Conservation (phyloP, 2,113 vertebrate species). For the Boleophthalmus pectinirostris region DNA sequence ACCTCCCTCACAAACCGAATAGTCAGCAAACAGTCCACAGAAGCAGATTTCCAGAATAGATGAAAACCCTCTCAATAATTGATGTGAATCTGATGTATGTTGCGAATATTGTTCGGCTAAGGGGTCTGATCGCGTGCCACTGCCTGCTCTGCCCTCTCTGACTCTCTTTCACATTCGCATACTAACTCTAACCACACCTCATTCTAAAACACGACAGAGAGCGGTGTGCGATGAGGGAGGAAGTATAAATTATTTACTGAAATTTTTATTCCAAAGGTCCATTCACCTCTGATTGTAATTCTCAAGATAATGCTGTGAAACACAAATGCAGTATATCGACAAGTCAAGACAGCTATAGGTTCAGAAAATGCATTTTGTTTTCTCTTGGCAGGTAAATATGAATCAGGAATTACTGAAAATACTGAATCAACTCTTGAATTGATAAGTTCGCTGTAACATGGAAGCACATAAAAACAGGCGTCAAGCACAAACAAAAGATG, state of each 20-base stretch:
- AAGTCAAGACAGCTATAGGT: constrained; percentile 37
- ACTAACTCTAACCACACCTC: constrained; percentile 63
- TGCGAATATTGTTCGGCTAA: constrained; percentile 71
- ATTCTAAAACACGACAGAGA: constrained; percentile 59
- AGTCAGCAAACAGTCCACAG: constrained; percentile 31
- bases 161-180: constrained; percentile 47
- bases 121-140: constrained; percentile 68
- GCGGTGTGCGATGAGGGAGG: constrained; percentile 50
- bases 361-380: constrained; percentile 28
- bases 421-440: constrained; percentile 39
- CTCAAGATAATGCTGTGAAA: constrained; percentile 35
- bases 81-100: constrained; percentile 73
- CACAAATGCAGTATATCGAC: constrained; percentile 21
- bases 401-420: constrained; percentile 27
- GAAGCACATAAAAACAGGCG: constrained; percentile 45
- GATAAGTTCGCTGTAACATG: constrained; percentile 19
- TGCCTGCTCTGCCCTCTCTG: constrained; percentile 47
- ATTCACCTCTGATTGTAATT: constrained; percentile 58
- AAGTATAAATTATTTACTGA: constrained; percentile 72
- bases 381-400: constrained; percentile 10
- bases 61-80: constrained; percentile 71
- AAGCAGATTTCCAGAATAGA: constrained; percentile 66
- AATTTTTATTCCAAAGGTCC: constrained; percentile 72
- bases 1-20: constrained; percentile 8
- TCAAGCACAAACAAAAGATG: constrained; percentile 50